Percentiles rank a stretch among this genome's conserved stretches.
phyloP scores from a whole-genome alignment of 2,797 vertebrate genomes.

The Sebastes hubbsi region DNA sequence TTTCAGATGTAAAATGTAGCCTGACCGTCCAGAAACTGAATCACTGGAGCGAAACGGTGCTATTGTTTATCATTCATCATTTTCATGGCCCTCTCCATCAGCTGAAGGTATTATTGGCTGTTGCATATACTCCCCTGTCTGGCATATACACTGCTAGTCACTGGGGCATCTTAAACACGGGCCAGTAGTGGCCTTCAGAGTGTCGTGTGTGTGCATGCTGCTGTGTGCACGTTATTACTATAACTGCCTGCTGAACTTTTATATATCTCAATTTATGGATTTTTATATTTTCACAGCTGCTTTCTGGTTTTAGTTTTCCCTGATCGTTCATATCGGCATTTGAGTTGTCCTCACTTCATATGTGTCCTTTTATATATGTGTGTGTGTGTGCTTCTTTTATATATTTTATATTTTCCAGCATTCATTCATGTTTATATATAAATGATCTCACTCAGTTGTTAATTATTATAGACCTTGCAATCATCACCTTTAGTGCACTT shows the following conservation, averaged over 20 bases:
- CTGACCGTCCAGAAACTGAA: conserved; percentile 28
- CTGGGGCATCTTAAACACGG: conserved; percentile 46
- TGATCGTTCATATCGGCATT: neutral
- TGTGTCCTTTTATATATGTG: neutral
- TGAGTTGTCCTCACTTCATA: neutral
- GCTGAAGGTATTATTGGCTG: conserved; percentile 57
- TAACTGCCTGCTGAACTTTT: conserved; percentile 5
- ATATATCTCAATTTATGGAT: conserved; percentile 9
- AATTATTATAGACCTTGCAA: neutral
- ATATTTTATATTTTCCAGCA: neutral
- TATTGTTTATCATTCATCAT: conserved; percentile 70
- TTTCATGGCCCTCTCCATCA: conserved; percentile 74
- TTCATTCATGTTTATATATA: neutral
- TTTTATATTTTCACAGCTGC: conserved; percentile 31
- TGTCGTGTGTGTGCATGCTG: conserved; percentile 9
- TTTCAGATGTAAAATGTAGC: conserved; percentile 28
- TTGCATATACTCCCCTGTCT: conserved; percentile 41
- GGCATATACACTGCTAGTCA: conserved; percentile 38
- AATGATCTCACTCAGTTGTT: neutral
- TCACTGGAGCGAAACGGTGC: conserved; percentile 20
- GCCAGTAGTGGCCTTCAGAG: neutral
- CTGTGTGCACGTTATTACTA: neutral
- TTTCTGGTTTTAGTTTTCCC: neutral
- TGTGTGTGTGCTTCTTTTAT: neutral
- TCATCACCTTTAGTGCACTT: neutral